Conservation (phyloP, 2,797 vertebrate species). For the Garrulus glandarius region DNA sequence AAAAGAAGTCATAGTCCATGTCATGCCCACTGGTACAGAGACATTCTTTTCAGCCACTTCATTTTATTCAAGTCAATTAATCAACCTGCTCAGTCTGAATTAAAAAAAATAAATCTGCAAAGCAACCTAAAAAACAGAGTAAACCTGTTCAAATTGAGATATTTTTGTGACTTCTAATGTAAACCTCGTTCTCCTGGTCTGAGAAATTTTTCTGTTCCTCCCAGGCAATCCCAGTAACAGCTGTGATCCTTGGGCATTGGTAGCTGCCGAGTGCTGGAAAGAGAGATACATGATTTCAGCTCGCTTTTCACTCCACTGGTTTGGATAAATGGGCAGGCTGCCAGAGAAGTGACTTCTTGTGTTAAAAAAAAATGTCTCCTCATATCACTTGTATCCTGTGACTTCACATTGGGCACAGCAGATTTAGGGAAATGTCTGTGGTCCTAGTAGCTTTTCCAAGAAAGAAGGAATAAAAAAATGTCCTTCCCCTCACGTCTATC, state of each 20-base stretch:
- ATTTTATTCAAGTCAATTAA: neutral
- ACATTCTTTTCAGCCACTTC: neutral
- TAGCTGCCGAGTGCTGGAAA: neutral
- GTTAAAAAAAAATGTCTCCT: neutral
- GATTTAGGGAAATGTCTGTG: neutral
- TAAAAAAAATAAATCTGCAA: neutral
- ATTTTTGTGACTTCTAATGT: neutral
- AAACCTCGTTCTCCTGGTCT: neutral
- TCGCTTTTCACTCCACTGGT: neutral
- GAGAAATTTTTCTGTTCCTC: neutral
- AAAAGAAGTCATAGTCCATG: neutral
- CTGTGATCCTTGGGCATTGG: neutral
- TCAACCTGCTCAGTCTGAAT: neutral
- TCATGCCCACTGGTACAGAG: neutral
- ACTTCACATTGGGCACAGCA: rapidly evolving
- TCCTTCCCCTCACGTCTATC: neutral
- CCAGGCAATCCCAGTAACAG: neutral
- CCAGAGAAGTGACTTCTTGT: neutral
- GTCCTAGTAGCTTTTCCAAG: neutral
- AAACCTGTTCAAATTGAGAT: neutral
- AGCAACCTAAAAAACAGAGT: neutral
- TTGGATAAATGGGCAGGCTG: neutral
- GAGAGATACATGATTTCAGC: neutral
- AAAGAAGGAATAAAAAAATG: neutral
- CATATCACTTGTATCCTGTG: neutral